These are phyloP conservation scores for Taeniopygia guttata DNA, from an alignment of 2,797 vertebrate species.

Conservation along the genomic window DNA sequence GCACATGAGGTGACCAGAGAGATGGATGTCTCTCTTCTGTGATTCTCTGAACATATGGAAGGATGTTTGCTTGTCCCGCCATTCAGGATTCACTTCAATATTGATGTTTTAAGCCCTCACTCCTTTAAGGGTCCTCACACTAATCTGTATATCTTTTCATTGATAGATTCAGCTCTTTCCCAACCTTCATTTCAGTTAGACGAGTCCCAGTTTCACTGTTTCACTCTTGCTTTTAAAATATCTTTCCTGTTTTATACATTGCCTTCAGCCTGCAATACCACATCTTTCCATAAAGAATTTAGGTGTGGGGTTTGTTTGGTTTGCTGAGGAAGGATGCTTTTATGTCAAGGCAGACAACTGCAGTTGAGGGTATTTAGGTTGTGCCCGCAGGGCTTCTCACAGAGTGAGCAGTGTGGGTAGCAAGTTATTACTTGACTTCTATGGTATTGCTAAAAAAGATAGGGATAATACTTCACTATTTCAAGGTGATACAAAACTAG, in stretches of 20 bases:
- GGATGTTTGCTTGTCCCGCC: neutral
- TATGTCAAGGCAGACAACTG: constrained; percentile 1
- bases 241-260: neutral
- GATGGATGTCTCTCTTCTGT: neutral
- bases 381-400: constrained; percentile 18
- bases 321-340: constrained; percentile 48
- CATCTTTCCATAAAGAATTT: constrained; percentile 12
- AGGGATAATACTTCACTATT: neutral
- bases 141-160: neutral
- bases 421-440: constrained; percentile 33
- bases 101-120: neutral
- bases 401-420: neutral
- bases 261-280: neutral
- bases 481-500: neutral
- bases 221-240: neutral
- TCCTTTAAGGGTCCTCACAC: neutral
- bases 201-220: neutral
- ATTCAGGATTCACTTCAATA: neutral
- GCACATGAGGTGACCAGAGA: neutral
- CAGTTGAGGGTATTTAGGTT: constrained; percentile 20
- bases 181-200: neutral
- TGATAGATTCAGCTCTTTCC: neutral
- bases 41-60: neutral
- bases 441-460: neutral
- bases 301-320: constrained; percentile 12